Conservation (phyloP, 2,797 vertebrate species). For the Loriculus beryllinus region DNA sequence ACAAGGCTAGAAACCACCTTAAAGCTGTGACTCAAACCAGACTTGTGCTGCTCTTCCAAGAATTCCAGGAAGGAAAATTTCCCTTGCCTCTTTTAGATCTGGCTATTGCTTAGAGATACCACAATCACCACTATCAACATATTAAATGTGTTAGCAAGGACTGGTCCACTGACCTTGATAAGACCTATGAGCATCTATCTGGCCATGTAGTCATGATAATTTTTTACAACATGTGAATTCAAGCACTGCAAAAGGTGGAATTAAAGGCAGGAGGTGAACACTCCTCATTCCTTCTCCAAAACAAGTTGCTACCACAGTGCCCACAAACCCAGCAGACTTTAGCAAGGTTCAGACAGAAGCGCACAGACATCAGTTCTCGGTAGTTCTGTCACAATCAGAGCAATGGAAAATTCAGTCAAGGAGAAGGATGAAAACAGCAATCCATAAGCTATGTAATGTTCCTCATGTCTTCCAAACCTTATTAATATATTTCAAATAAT, state of each 20-base stretch:
- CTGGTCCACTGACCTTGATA: background rate
- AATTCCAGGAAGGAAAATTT: background rate
- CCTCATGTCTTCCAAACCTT: background rate
- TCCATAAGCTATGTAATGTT: background rate
- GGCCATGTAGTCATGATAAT: fast-evolving
- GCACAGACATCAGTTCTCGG: background rate
- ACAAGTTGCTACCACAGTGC: background rate
- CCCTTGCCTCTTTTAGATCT: background rate
- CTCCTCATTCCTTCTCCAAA: background rate
- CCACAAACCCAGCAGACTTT: background rate
- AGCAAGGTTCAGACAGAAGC: background rate
- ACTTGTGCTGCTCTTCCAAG: background rate
- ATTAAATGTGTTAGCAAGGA: background rate
- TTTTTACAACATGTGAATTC: background rate
- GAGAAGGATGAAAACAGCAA: background rate
- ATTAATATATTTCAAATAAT: background rate
- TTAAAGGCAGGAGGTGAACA: background rate
- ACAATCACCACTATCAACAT: background rate
- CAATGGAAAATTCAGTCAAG: background rate
- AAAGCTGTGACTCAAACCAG: background rate
- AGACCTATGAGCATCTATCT: background rate
- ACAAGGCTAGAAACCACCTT: background rate
- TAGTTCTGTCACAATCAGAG: background rate
- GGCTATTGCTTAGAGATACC: background rate
- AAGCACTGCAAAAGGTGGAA: background rate